Evolutionary conservation across 2,113 vertebrate species (phyloP), one percentile per base, ranked within the genome.

Genomic region (Cyprinodon brontotheroides): DNA sequence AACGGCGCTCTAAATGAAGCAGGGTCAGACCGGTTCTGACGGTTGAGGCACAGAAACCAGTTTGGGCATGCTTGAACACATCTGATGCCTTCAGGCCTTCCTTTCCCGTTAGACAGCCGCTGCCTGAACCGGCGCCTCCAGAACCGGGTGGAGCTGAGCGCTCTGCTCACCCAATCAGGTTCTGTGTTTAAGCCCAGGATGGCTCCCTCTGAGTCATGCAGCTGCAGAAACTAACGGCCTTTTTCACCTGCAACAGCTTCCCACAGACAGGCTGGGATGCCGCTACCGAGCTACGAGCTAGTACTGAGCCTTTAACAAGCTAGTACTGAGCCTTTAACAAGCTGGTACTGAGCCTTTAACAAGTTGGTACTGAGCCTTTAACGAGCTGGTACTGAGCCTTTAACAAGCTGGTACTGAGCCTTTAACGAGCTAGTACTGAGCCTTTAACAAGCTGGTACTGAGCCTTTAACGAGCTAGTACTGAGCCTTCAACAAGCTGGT

Each of bases 11-110:
- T 79, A 66, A 75, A 61, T 48, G 78, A 80, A 20, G 6, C 60
- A 50, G 17, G 40, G n/a, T 72, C 57, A 77, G 62, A 75, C 48
- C 47, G 75, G 43, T 61, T 81, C 64, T 64, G 77, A 76, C 62
- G 60, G 14, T 37, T 65, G 40, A 71, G 40, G 45, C 65, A 13
- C 68, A 76, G 71, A 65, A 66, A n/a, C n/a, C 40, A 53, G 47
- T 38, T 76, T 67, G 80, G 80, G 82, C 89, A 78, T 89, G 88
- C 59, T 87, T 70, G 60, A 89, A 91, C 91, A 88, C 36, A 86
- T 36, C 29, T 1, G 10, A 29, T 39, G 60, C 1, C 39, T 13
- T 9, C 82, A 61, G 68, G 81, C 78, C 78, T 81, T 8, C 85
- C 81, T 8, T 68, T 72, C 73, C 13, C n/a, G 71, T 86, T 83